These are phyloP conservation scores for Apistogramma diplotaenia DNA, from an alignment of 2,113 vertebrate genomes.

Conservation along the genomic window DNA sequence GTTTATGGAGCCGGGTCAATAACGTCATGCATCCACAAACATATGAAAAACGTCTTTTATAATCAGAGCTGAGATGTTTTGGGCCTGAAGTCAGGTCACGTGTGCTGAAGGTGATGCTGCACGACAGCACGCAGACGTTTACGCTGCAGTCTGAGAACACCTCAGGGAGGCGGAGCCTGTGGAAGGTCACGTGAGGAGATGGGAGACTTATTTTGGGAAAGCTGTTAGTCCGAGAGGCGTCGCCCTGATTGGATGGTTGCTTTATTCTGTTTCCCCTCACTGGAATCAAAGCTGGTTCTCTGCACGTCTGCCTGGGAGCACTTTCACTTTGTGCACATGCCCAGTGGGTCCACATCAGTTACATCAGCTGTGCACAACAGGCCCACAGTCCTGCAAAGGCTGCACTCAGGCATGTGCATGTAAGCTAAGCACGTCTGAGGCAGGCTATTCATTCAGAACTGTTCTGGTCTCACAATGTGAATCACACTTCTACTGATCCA, in stretches of 20 bases:
- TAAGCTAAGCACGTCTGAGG: not conserved
- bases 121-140: not conserved
- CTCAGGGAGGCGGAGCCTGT: too few relatives aligned
- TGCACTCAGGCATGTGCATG: not conserved
- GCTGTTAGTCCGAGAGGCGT: conserved; percentile 37
- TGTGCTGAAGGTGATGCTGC: not conserved
- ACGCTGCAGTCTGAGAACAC: too few relatives aligned
- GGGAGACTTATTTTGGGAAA: conserved; percentile 35
- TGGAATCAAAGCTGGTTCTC: not conserved
- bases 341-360: not conserved
- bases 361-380: too few relatives aligned
- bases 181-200: not conserved
- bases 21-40: not conserved
- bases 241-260: conserved; percentile 38
- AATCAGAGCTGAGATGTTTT: not conserved
- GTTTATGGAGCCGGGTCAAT: not conserved
- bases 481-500: too few relatives aligned
- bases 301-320: not conserved
- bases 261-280: not conserved
- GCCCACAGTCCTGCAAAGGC: rapidly evolving
- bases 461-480: not conserved
- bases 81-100: too few relatives aligned
- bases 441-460: too few relatives aligned
- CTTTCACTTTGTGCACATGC: not conserved
- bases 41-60: rapidly evolving